Percentiles rank a stretch among this genome's conserved stretches.
Conservation (phyloP, 1,140 invertebrate genomes). For the Thereuonema tuberculata region DNA sequence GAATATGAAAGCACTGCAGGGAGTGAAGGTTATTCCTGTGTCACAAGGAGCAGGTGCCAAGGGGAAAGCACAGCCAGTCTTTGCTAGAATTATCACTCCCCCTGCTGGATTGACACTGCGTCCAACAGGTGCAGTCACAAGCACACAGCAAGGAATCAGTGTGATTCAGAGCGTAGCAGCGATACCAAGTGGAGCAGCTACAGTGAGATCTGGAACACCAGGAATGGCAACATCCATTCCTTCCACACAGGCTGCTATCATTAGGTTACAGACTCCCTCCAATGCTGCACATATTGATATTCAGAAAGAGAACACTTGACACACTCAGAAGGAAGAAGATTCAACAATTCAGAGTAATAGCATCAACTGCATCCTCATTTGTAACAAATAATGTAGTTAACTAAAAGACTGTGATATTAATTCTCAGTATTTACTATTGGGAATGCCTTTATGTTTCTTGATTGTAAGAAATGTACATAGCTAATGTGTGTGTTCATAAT, state of each 20-base stretch:
- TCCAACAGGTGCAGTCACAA: neutral
- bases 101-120: slow-evolving; percentile 22
- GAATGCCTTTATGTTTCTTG: too few relatives aligned
- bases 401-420: too few relatives aligned
- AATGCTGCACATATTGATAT: too few relatives aligned
- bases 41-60: slow-evolving; percentile 17
- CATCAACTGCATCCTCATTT: too few relatives aligned
- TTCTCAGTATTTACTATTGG: too few relatives aligned
- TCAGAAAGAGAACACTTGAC: too few relatives aligned
- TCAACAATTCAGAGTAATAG: too few relatives aligned
- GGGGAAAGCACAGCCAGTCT: slow-evolving; percentile 27
- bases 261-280: neutral
- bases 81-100: slow-evolving; percentile 29
- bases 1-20: slow-evolving; percentile 11
- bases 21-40: slow-evolving; percentile 12
- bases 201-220: neutral
- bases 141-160: slow-evolving; percentile 3
- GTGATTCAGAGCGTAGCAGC: slow-evolving; percentile 4
- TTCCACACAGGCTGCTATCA: neutral
- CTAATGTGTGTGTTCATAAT: too few relatives aligned
- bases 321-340: too few relatives aligned
- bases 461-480: too few relatives aligned
- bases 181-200: neutral
- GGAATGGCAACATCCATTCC: neutral
- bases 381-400: too few relatives aligned